A percentile compares a stretch with the other conserved stretches of the same genome.
Evolutionary conservation across 1,140 invertebrate genomes (phyloP).

Genomic region (Ylistrum balloti): DNA sequence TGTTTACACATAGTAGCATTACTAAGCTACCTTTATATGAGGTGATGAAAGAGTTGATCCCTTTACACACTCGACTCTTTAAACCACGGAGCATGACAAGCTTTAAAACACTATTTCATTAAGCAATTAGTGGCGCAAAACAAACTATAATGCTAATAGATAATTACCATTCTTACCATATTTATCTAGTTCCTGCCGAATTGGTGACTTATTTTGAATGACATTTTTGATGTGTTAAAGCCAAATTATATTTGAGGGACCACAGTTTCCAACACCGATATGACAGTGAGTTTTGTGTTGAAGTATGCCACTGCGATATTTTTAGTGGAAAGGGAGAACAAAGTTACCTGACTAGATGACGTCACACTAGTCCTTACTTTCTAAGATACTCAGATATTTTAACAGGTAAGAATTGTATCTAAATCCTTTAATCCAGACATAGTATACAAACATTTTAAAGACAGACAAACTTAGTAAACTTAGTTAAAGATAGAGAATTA

Average conservation of each 20-base stretch:
- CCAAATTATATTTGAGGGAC: too few species aligned
- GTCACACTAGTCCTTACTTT: background rate
- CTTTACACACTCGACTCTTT: background rate
- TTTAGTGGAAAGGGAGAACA: background rate
- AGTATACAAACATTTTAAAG: background rate
- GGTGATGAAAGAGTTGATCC: background rate
- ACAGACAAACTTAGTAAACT: background rate
- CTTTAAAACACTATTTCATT: background rate
- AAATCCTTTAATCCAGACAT: background rate
- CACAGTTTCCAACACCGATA: too few species aligned
- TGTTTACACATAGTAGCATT: background rate
- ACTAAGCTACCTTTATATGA: background rate
- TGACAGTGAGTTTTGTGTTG: too few species aligned
- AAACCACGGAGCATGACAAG: background rate
- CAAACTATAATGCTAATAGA: too few species aligned
- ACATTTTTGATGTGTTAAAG: too few species aligned
- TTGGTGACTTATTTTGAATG: too few species aligned
- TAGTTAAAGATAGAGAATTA: background rate
- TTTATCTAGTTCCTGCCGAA: too few species aligned
- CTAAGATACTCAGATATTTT: background rate
- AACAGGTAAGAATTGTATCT: conserved; percentile 3
- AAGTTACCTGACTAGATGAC: background rate
- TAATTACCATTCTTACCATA: too few species aligned
- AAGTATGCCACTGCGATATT: too few species aligned
- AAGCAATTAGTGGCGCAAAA: too few species aligned